Percentiles rank a stretch among this genome's conserved stretches.
Evolutionary conservation across 2,797 vertebrate genomes (phyloP).

Genomic region (Takifugu rubripes): DNA sequence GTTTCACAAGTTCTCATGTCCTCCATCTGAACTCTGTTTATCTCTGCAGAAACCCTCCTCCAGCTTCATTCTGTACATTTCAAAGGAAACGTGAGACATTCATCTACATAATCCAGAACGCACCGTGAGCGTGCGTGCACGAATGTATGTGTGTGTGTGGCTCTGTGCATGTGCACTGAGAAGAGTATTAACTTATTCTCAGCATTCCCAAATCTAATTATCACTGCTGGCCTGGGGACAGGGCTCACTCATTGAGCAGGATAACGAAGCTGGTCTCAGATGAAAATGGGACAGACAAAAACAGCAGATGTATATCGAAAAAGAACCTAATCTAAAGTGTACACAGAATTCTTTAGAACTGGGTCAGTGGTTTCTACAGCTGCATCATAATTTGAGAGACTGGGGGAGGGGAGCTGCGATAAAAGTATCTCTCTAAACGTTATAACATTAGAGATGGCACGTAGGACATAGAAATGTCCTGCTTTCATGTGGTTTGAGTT

Average conservation of each 20-base stretch:
- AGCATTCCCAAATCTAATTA: constrained; percentile 74
- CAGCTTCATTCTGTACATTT: constrained; percentile 64
- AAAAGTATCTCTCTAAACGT: no score
- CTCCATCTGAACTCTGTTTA: constrained; percentile 69
- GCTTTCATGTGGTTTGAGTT: no score
- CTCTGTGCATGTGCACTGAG: constrained; percentile 26
- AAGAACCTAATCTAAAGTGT: constrained; percentile 33
- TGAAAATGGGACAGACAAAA: constrained; percentile 51
- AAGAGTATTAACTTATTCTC: constrained; percentile 62
- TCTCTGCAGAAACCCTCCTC: constrained; percentile 53
- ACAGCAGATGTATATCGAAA: constrained; percentile 36
- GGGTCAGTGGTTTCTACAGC: constrained; percentile 41
- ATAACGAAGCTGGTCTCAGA: constrained; percentile 58
- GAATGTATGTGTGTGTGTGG: constrained; percentile 9
- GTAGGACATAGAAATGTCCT: no score
- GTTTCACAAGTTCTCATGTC: constrained; percentile 46
- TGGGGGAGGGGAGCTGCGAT: background rate
- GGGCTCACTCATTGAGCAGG: constrained; percentile 46
- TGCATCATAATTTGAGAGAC: background rate
- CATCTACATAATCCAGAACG: constrained; percentile 73
- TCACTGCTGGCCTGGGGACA: constrained; percentile 61
- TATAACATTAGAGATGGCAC: no score
- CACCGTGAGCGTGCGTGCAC: constrained; percentile 12
- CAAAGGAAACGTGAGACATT: constrained; percentile 60
- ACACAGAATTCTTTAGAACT: constrained; percentile 42